Evolutionary conservation across 2,797 vertebrate genomes (phyloP).

Genomic region (Sardinella longiceps): DNA sequence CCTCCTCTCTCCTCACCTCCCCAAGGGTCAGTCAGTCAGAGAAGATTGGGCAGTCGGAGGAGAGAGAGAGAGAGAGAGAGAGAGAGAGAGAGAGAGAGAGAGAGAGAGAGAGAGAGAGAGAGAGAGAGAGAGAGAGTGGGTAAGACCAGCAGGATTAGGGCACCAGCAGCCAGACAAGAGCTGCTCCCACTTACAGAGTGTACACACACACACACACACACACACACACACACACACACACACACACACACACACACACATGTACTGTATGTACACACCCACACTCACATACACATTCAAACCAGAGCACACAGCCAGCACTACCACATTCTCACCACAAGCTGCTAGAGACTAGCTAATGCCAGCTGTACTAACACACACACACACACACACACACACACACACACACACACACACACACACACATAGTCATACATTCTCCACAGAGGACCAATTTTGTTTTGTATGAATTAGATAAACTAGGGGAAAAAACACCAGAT

Average conservation of each 20-base stretch:
- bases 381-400: constrained; percentile 42
- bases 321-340: constrained; percentile 38
- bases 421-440: background rate
- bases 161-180: constrained; percentile 36
- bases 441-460: background rate
- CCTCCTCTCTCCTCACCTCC: constrained; percentile 56
- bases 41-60: constrained; percentile 45
- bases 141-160: constrained; percentile 51
- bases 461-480: background rate
- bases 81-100: too few species aligned
- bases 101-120: constrained; percentile 39
- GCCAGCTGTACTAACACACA: constrained; percentile 56
- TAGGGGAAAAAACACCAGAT: background rate
- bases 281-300: background rate
- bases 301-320: constrained; percentile 24
- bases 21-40: constrained; percentile 27
- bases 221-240: constrained; percentile 43
- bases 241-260: constrained; percentile 31
- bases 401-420: constrained; percentile 25
- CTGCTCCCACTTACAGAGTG: constrained; percentile 43
- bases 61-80: constrained; percentile 39
- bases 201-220: constrained; percentile 38
- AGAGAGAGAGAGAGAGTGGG: constrained; percentile 43
- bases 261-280: background rate
- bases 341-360: constrained; percentile 45